A percentile compares a stretch with the other conserved stretches of the same genome.
Evolutionary conservation across 2,797 vertebrate species (phyloP).

Genomic region (Pelodytes ibericus): DNA sequence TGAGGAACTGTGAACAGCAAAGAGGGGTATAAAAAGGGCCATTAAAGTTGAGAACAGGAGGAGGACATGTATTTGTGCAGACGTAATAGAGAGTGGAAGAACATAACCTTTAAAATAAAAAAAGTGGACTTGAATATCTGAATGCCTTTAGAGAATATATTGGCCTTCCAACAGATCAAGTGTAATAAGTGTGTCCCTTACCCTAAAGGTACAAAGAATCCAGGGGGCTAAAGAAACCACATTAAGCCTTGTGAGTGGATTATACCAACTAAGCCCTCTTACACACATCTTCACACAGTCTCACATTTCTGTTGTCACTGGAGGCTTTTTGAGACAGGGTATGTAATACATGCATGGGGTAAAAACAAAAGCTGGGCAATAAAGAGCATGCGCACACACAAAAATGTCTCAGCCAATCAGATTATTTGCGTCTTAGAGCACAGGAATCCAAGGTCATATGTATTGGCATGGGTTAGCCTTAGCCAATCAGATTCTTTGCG

Average conservation of each 20-base stretch:
- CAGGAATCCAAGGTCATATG: not conserved
- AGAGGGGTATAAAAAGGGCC: not conserved
- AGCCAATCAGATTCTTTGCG: slow-evolving; percentile 54
- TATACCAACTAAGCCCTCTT: not conserved
- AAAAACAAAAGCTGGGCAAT: slow-evolving; percentile 8
- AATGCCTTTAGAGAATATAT: not conserved
- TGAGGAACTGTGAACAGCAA: not conserved
- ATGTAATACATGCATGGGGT: slow-evolving; percentile 33
- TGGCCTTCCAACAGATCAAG: not conserved
- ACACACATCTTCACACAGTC: slow-evolving; percentile 40
- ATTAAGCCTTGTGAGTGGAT: not conserved
- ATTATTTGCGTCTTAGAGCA: slow-evolving; percentile 60
- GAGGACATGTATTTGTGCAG: not conserved
- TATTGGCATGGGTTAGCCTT: slow-evolving; percentile 10
- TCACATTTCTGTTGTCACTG: not conserved
- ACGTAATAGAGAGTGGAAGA: not conserved
- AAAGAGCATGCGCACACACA: slow-evolving; percentile 26
- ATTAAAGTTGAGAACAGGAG: not conserved
- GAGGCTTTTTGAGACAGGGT: slow-evolving; percentile 18
- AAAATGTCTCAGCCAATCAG: slow-evolving; percentile 36
- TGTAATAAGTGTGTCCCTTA: not conserved
- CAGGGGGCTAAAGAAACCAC: no score
- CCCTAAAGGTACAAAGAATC: no score
- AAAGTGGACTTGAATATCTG: not conserved
- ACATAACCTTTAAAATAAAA: not conserved